Evolutionary conservation across 2,888 invertebrate species (phyloP).

Genomic region (Theristus sp.): DNA sequence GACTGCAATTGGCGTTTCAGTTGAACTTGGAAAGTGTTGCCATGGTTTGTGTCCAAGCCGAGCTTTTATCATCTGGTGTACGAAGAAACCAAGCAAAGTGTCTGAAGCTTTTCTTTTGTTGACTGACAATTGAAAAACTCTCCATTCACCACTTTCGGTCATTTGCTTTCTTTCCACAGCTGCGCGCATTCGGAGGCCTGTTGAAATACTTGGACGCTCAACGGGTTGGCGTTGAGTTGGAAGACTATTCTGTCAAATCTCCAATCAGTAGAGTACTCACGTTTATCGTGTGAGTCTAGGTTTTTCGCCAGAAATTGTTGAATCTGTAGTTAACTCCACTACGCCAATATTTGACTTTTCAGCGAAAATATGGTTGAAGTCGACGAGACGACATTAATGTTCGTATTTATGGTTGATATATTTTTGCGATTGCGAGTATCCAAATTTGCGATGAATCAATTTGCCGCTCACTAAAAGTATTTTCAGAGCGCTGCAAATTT

Average conservation of each 20-base stretch:
- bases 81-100: too few relatives aligned
- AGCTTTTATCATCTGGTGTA: too few relatives aligned
- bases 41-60: too few relatives aligned
- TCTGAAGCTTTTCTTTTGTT: too few relatives aligned
- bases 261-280: constrained; percentile 9
- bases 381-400: constrained; percentile 13
- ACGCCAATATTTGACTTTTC: too few relatives aligned
- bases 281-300: not conserved
- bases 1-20: not conserved
- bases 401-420: not conserved
- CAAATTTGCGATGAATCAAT: too few relatives aligned
- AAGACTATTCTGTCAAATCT: constrained; percentile 11
- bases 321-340: too few relatives aligned
- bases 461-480: too few relatives aligned
- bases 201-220: constrained; percentile 15
- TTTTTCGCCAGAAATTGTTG: too few relatives aligned
- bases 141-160: not conserved
- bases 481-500: constrained; percentile 51
- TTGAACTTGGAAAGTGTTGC: not conserved
- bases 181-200: constrained; percentile 21
- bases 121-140: too few relatives aligned
- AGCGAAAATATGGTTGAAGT: constrained; percentile 21
- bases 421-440: not conserved
- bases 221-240: constrained; percentile 19
- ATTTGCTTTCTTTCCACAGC: constrained; percentile 7